Base-by-base conservation (phyloP, 1,140 invertebrate genomes). In the Caligus rogercresseyi region DNA sequence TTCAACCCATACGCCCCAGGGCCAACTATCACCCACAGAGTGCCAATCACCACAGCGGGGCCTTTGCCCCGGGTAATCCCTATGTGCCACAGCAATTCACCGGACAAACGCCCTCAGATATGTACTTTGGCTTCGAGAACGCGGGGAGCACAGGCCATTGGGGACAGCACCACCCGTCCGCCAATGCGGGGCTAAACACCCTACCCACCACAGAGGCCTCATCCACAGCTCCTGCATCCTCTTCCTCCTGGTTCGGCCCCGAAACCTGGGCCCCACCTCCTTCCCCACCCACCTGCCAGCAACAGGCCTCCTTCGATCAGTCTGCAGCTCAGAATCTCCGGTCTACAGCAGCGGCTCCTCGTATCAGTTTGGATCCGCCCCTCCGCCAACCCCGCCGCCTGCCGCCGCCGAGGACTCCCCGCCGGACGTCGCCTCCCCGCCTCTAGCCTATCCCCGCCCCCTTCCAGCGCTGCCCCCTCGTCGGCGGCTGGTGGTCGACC, bases 401-500 rank as follows among this genome's bases (percentile, higher is more conserved):
- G 7, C n/a, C 31, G n/a, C 31, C 31, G 31, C 7, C 7, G 31
- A 43, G 7, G 31, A 43, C 7, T 43, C 31, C n/a, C 7, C 31
- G n/a, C 7, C 7, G 7, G 31, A 43, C 7, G 31, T 11, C n/a
- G 7, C 31, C 31, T 43, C 31, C 31, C 31, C 7, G 31, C 54
- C 54, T 13, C 18, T 20, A n/a, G 15, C 24, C 54, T 21, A 16
- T 56, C 54, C 1, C 24, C 57, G n/a, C 57, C 57, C 15, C 26
- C 24, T 2, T 25, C n/a, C 24, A 31, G 18, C 20, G 16, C 26
- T n/a, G 16, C 2, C 55, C 55, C 16, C 16, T 23, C 16, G 20
- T 19, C 23, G 16, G 23, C 55, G 21, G 52, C 25, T 23, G 25
- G 65, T 3, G 21, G 61, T 18, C 73, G 78, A 69, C 84, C 85